Percentiles rank a stretch among this genome's conserved stretches.
Evolutionary conservation across 2,888 invertebrate genomes (phyloP).

Genomic region (Nomada hirtipes): DNA sequence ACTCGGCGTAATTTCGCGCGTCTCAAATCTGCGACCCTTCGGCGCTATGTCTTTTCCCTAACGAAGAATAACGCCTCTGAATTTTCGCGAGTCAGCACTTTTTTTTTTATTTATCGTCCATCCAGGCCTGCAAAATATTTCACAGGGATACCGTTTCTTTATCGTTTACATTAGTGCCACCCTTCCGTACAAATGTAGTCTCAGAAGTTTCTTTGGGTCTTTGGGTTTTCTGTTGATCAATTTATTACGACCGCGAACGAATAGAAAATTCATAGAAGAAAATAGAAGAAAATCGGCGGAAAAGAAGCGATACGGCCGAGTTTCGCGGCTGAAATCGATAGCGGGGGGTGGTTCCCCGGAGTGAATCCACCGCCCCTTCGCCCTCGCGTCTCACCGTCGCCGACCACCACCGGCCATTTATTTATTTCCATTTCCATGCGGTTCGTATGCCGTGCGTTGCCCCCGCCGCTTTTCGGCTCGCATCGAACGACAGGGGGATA

Average conservation of each 20-base stretch:
- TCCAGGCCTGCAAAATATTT: not conserved
- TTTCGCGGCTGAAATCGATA: conserved; percentile 57
- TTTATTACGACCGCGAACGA: not conserved
- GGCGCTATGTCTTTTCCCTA: conserved; percentile 25
- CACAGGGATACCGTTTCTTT: not conserved
- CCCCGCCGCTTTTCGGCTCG: conserved; percentile 29
- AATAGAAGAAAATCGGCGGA: conserved; percentile 33
- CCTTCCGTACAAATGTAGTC: too few relatives aligned
- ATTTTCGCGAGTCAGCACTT: conserved; percentile 30
- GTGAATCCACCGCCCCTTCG: conserved; percentile 39
- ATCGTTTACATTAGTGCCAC: not conserved
- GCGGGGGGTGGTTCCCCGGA: conserved; percentile 43
- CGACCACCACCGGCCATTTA: conserved; percentile 73
- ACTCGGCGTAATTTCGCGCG: conserved; percentile 76
- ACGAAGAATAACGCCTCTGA: conserved; percentile 42
- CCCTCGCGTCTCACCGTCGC: conserved; percentile 50
- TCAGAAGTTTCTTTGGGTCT: too few relatives aligned
- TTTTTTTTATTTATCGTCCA: not conserved
- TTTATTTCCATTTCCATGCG: conserved; percentile 78
- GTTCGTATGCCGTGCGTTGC: conserved; percentile 67
- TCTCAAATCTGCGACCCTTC: conserved; percentile 68
- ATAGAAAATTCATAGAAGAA: conserved; percentile 8
- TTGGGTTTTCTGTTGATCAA: too few relatives aligned
- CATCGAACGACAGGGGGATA: not conserved
- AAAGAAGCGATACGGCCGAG: conserved; percentile 33